Conservation (phyloP, 1,140 invertebrate species). For the Coelopa frigida region DNA sequence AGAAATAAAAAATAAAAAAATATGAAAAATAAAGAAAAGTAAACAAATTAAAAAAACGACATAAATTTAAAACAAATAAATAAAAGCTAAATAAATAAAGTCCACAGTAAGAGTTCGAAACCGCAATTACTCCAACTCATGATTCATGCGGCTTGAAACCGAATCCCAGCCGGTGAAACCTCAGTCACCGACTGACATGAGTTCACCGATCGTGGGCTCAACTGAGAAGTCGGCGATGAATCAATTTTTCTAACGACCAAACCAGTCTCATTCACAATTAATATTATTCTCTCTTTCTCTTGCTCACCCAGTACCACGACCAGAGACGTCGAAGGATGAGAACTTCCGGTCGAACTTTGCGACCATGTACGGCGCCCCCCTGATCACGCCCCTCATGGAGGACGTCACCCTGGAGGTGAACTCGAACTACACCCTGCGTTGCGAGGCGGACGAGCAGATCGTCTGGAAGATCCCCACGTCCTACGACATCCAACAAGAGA, state of each 20-base stretch:
- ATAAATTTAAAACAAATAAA: too few species aligned
- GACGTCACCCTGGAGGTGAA: constrained; percentile 46
- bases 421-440: constrained; percentile 48
- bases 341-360: constrained; percentile 13
- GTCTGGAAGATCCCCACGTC: constrained; percentile 34
- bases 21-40: too few species aligned
- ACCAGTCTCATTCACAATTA: not conserved
- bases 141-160: too few species aligned
- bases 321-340: constrained; percentile 3
- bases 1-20: too few species aligned
- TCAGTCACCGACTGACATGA: too few species aligned
- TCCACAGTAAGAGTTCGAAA: too few species aligned
- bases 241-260: not conserved
- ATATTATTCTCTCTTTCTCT: constrained; percentile 4
- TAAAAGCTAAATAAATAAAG: too few species aligned
- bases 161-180: too few species aligned
- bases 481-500: not conserved
- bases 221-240: not conserved
- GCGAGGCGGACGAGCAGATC: constrained; percentile 46
- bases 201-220: too few species aligned
- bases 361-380: constrained; percentile 28
- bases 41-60: too few species aligned
- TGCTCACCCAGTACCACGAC: constrained; percentile 8
- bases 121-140: too few species aligned
- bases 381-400: constrained; percentile 45